Evolutionary conservation across 2,113 vertebrate genomes (phyloP).

Genomic region (Passer domesticus): DNA sequence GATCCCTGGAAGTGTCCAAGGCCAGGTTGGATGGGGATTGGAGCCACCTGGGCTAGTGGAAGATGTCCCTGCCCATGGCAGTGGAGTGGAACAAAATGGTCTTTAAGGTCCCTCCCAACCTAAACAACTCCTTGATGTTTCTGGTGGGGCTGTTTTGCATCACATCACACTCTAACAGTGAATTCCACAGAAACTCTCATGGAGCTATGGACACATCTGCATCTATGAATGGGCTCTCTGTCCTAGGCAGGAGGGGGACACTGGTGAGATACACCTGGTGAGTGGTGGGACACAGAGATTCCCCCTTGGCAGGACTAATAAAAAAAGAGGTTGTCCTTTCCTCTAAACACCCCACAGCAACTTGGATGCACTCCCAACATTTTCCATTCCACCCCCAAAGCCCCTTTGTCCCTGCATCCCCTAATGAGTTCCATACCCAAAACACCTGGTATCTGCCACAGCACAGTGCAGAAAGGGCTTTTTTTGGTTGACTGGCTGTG

Average conservation of each 20-base stretch:
- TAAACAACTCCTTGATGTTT: neutral
- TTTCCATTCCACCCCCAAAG: neutral
- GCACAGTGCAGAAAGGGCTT: neutral
- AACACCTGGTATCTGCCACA: neutral
- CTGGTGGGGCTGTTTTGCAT: neutral
- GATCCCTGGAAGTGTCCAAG: neutral
- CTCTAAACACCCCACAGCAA: neutral
- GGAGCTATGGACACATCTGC: neutral
- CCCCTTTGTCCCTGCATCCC: neutral
- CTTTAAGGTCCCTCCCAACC: neutral
- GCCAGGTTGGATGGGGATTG: rapidly evolving
- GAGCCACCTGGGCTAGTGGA: rapidly evolving
- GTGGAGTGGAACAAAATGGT: rapidly evolving
- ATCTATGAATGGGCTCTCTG: rapidly evolving
- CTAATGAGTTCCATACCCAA: neutral
- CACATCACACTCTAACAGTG: neutral
- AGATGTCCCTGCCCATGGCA: neutral
- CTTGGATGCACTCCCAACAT: neutral
- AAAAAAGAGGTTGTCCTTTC: neutral
- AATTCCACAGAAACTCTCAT: neutral
- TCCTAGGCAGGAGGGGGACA: neutral
- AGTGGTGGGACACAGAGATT: neutral
- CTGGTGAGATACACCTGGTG: neutral
- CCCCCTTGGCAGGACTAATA: no score
- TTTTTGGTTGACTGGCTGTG: neutral